Evolutionary conservation across 2,113 vertebrate species (phyloP), one percentile per base, ranked within the genome.

Genomic region (Ivindomyrus marchei): DNA sequence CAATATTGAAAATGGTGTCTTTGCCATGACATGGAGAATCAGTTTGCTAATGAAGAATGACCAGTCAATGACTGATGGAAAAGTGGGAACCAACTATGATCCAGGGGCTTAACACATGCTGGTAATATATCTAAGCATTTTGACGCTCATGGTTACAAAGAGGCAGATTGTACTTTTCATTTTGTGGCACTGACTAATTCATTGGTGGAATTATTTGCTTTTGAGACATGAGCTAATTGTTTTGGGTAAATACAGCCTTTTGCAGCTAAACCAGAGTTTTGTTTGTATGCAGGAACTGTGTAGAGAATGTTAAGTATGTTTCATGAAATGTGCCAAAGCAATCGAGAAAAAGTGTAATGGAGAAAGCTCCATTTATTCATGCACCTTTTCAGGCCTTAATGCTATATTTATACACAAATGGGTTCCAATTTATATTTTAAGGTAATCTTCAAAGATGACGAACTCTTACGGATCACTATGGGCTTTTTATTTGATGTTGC

Each of bases 341-440:
- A 70, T 31, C 0, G 27, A 70, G 62, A 70, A 70, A 70, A 70
- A 31, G 1, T 31, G 27, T 27, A 31, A 84, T 85, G 74, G 77
- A 11, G 21, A 50, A 45, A 45, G 27, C 27, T 84, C 42, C 46
- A 77, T 89, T 89, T 84, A 47, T n/a, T 49, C 62, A 27, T 27
- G 3, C 9, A 66, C n/a, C n/a, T 31, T 70, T 70, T 31, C 62
- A 13, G 62, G 62, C 62, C 27, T 70, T 70, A 70, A 70, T 31
- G 62, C 62, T 70, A 70, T 88, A 88, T 90, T 85, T 58, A 19
- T 50, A 88, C 47, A 50, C 84, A 52, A 66, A 31, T n/a, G 8
- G 56, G 31, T 39, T 46, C 31, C 46, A 50, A 83, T 80, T 42
- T 80, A 88, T 90, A 88, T 87, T 90, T 90, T 45, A 88, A 88